Evolutionary conservation across 2,797 vertebrate species (phyloP).

Genomic region (Mionectes olivaceus): DNA sequence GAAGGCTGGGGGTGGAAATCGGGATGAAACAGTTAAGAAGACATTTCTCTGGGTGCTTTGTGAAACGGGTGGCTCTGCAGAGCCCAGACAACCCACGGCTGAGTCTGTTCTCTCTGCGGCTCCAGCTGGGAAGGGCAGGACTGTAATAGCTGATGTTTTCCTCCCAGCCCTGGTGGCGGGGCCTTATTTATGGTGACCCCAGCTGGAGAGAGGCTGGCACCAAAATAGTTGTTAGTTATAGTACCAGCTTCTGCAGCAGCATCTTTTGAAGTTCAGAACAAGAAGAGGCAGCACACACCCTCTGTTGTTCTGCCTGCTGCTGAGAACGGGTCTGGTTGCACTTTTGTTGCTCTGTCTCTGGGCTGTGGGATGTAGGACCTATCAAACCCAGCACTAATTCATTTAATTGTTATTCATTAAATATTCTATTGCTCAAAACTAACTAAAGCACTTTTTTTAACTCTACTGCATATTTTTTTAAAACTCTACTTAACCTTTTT

Average conservation of each 20-base stretch:
- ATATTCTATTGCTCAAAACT: slow-evolving; percentile 32
- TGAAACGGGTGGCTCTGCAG: not conserved
- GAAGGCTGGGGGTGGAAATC: not conserved
- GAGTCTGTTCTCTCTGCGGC: not conserved
- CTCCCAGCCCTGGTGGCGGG: not conserved
- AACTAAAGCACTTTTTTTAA: not conserved
- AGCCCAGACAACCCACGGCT: not conserved
- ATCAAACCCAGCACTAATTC: not conserved
- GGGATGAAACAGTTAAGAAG: not conserved
- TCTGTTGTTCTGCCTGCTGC: not conserved
- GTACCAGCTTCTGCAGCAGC: slow-evolving; percentile 17
- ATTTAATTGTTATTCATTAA: slow-evolving; percentile 47
- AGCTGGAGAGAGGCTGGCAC: not conserved
- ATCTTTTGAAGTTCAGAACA: not conserved
- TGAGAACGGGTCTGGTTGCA: not conserved
- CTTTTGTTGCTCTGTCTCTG: slow-evolving; percentile 17
- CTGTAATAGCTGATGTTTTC: not conserved
- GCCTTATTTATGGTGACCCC: not conserved
- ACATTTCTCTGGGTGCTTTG: not conserved
- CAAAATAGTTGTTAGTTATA: not conserved
- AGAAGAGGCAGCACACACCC: not conserved
- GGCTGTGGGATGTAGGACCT: slow-evolving; percentile 6
- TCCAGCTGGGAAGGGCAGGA: not conserved
- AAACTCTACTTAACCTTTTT: slow-evolving; percentile 62
- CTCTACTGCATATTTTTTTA: not conserved